A percentile compares a stretch with the other conserved stretches of the same genome.
Conservation (phyloP, 2,797 vertebrate species). For the Pristis pectinata region DNA sequence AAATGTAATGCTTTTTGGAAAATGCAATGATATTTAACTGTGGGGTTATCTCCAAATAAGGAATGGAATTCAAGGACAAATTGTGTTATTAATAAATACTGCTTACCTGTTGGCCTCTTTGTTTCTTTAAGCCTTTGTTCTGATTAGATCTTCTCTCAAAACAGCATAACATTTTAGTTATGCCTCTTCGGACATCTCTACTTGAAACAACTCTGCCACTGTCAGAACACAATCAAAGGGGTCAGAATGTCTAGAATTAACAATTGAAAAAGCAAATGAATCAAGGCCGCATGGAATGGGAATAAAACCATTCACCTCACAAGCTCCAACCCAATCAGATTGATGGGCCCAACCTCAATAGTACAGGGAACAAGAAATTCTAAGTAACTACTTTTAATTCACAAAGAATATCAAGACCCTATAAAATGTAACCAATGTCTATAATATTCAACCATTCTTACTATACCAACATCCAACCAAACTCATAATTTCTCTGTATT, state of each 20-base stretch:
- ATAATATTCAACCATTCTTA: neutral
- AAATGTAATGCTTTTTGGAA: neutral
- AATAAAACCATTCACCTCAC: neutral
- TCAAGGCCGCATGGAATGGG: neutral
- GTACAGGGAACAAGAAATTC: neutral
- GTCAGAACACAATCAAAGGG: neutral
- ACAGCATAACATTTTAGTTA: neutral
- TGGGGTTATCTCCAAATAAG: neutral
- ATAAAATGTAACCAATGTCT: too few relatives aligned
- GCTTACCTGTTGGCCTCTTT: neutral
- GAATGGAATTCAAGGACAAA: neutral
- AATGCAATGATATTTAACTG: neutral
- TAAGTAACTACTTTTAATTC: neutral
- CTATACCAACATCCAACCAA: neutral
- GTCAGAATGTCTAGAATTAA: neutral
- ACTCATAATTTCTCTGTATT: neutral
- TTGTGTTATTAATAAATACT: constrained; percentile 5
- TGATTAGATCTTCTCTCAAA: neutral
- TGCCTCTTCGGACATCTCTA: too few relatives aligned
- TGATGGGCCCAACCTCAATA: too few relatives aligned
- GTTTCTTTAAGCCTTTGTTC: neutral
- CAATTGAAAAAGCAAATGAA: neutral
- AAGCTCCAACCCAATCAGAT: neutral
- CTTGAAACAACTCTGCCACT: neutral
- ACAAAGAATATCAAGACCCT: neutral